Percentiles rank a stretch among this genome's conserved stretches.
Conservation (phyloP, 2,888 invertebrate genomes). For the Germaria angustata region DNA sequence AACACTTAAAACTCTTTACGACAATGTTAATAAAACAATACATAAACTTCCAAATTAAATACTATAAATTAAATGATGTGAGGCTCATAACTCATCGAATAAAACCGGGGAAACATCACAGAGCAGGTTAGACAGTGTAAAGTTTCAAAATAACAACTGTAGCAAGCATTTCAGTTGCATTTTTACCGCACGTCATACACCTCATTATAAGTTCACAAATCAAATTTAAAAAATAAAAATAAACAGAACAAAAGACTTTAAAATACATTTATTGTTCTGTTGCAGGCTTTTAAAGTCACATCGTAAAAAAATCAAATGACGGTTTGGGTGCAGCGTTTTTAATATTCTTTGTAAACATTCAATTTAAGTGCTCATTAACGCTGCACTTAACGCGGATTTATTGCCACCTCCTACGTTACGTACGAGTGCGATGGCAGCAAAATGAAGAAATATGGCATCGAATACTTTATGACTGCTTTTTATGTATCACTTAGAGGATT, state of each 20-base stretch:
- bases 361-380: conserved; percentile 72
- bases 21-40: conserved; percentile 30
- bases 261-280: conserved; percentile 29
- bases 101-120: conserved; percentile 13
- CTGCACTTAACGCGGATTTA: conserved; percentile 76
- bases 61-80: conserved; percentile 49
- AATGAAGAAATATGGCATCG: conserved; percentile 29
- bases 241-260: conserved; percentile 18
- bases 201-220: conserved; percentile 14
- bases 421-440: conserved; percentile 30
- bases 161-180: conserved; percentile 4
- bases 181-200: conserved; percentile 1
- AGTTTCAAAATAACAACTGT: not conserved
- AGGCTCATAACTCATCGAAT: conserved; percentile 36
- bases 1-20: conserved; percentile 53
- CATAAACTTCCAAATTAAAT: conserved; percentile 18
- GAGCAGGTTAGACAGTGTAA: conserved; percentile 42
- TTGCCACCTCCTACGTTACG: conserved; percentile 74
- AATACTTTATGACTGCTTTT: conserved; percentile 31
- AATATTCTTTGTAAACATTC: conserved; percentile 22
- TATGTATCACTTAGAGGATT: conserved; percentile 14
- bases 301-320: conserved; percentile 39
- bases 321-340: not conserved
- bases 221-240: not conserved
- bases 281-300: conserved; percentile 37